Percentiles rank a stretch among this genome's conserved stretches.
Conservation (phyloP, 2,113 vertebrate species). For the Onychostruthus taczanowskii region DNA sequence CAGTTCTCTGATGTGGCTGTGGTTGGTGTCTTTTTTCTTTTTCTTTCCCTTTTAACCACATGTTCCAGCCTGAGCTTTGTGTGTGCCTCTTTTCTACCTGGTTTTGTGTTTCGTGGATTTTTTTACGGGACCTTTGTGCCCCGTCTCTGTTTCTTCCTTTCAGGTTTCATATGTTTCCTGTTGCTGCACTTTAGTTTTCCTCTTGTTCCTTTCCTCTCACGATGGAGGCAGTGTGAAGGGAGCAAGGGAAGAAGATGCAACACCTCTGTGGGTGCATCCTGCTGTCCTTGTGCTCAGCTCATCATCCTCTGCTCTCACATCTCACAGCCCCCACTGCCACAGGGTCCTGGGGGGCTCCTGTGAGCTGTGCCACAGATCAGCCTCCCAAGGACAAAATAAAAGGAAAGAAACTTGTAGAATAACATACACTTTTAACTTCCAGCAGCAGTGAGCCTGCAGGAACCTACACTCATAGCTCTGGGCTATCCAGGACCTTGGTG, state of each 20-base stretch:
- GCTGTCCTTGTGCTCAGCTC: background rate
- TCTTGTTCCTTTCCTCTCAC: background rate
- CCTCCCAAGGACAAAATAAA: background rate
- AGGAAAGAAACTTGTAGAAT: background rate
- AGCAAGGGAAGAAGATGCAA: background rate
- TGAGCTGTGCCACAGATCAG: background rate
- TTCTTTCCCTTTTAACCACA: rapidly evolving
- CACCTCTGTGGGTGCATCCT: background rate
- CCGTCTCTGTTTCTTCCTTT: rapidly evolving
- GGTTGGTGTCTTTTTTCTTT: background rate
- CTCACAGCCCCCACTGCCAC: background rate
- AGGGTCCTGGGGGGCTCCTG: background rate
- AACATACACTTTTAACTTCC: rapidly evolving
- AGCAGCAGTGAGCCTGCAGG: background rate
- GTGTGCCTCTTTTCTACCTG: background rate
- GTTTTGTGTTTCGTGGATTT: background rate
- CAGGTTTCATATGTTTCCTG: background rate
- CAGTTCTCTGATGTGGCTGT: background rate
- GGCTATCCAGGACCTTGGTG: background rate
- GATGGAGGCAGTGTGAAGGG: rapidly evolving
- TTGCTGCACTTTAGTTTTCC: background rate
- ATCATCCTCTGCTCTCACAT: background rate
- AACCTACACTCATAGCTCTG: background rate
- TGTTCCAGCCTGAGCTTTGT: background rate
- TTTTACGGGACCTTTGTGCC: background rate